Percentiles rank a stretch among this genome's conserved stretches.
Evolutionary conservation across 2,113 vertebrate species (phyloP).

Genomic region (Amazona guildingii): DNA sequence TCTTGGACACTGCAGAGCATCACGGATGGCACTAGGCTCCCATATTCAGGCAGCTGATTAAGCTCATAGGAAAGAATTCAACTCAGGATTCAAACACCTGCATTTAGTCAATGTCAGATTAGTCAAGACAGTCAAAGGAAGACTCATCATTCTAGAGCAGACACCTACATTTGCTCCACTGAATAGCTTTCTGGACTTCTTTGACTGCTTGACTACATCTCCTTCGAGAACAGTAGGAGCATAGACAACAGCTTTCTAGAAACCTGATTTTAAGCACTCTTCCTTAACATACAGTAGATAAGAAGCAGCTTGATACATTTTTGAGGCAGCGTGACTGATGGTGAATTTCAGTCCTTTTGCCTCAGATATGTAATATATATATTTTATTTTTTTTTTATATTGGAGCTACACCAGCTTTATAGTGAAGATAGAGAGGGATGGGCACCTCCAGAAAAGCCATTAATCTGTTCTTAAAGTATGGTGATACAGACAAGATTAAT

Average conservation of each 20-base stretch:
- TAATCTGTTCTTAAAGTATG: background rate
- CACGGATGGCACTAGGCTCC: background rate
- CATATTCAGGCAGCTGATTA: background rate
- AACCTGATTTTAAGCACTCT: constrained; percentile 21
- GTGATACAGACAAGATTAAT: background rate
- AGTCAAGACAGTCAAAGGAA: background rate
- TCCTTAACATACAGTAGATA: background rate
- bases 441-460: background rate
- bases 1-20: constrained; percentile 4
- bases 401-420: background rate
- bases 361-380: background rate
- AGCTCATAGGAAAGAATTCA: background rate
- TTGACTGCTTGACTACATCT: background rate
- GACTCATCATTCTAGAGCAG: background rate
- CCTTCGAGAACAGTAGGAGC: background rate
- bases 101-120: background rate
- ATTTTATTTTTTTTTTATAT: background rate
- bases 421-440: background rate
- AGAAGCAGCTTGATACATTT: background rate
- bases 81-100: background rate
- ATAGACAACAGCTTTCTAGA: background rate
- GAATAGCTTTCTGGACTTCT: constrained; percentile 25
- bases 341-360: background rate
- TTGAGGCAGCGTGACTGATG: background rate
- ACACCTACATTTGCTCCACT: background rate